Percentiles rank a stretch among this genome's conserved stretches.
Evolutionary conservation across 2,113 vertebrate genomes (phyloP).

Genomic region (Sinocyclocheilus rhinocerous): DNA sequence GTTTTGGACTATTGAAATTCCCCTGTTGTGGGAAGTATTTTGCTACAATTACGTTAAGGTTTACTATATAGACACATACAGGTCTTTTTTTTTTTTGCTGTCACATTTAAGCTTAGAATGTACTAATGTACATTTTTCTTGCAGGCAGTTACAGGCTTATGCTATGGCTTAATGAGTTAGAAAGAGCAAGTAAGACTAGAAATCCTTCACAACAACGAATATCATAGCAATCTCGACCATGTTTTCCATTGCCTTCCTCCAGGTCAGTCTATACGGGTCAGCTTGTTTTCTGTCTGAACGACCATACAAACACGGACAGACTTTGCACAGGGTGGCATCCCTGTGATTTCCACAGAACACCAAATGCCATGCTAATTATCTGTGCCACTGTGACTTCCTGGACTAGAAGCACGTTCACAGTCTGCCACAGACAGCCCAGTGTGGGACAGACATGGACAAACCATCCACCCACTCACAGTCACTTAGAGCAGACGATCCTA

Average conservation of each 20-base stretch:
- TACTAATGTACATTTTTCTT: neutral
- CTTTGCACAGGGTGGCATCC: slow-evolving; percentile 38
- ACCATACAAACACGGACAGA: slow-evolving; percentile 12
- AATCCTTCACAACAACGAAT: neutral
- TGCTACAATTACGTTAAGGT: neutral
- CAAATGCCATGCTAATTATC: slow-evolving; percentile 46
- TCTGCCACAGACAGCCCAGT: slow-evolving; percentile 38
- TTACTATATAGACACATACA: neutral
- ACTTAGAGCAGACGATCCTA: slow-evolving; percentile 24
- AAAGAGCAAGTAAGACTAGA: neutral
- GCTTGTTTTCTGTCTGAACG: slow-evolving; percentile 23
- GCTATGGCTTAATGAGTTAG: neutral
- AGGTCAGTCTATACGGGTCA: neutral
- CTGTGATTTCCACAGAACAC: slow-evolving; percentile 19
- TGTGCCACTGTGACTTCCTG: slow-evolving; percentile 34
- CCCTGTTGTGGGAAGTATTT: too few relatives aligned
- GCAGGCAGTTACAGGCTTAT: neutral
- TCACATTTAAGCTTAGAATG: neutral
- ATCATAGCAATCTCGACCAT: neutral
- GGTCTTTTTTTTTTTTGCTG: neutral
- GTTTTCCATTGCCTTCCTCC: neutral
- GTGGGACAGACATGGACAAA: slow-evolving; percentile 43
- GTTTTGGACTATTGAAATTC: too few relatives aligned
- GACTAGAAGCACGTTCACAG: slow-evolving; percentile 40
- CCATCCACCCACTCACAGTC: slow-evolving; percentile 23